A percentile compares a stretch with the other conserved stretches of the same genome.
These are phyloP conservation scores for Drosophila sordidula DNA, from an alignment of 2,888 invertebrate genomes.

Conservation along the genomic window DNA sequence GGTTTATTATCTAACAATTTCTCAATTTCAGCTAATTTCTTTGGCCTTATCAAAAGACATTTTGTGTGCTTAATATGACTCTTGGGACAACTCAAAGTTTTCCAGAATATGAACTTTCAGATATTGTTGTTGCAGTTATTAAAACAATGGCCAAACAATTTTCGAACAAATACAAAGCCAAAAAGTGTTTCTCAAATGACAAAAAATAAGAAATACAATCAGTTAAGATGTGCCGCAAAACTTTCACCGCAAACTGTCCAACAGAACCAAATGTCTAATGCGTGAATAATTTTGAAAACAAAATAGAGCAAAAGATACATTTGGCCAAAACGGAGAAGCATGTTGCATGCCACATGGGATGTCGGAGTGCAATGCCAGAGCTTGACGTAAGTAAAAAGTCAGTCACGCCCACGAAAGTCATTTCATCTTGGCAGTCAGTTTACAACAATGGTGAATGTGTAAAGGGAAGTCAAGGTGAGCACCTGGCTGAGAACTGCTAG, in stretches of 20 bases:
- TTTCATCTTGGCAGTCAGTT: constrained; percentile 5
- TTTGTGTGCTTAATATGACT: background rate
- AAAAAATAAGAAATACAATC: constrained; percentile 7
- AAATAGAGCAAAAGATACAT: constrained; percentile 20
- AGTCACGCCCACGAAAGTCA: constrained; percentile 16
- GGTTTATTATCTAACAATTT: no score
- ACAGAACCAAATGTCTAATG: constrained; percentile 25
- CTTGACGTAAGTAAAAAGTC: constrained; percentile 36
- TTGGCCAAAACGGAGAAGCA: constrained; percentile 6
- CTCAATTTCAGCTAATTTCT: background rate
- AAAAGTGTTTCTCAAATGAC: background rate
- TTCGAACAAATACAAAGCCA: background rate
- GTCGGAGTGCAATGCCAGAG: constrained; percentile 52
- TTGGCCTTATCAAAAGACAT: background rate
- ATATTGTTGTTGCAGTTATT: background rate
- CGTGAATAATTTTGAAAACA: constrained; percentile 24
- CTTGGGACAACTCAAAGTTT: background rate
- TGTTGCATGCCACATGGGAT: constrained; percentile 23
- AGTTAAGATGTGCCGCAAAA: constrained; percentile 28
- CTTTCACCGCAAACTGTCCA: constrained; percentile 52
- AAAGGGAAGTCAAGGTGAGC: constrained; percentile 17
- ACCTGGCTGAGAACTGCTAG: constrained; percentile 33
- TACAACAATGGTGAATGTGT: constrained; percentile 34
- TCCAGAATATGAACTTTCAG: background rate
- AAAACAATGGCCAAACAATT: constrained; percentile 20